Evolutionary conservation across 1,140 invertebrate species (phyloP).

Genomic region (Euwallacea fornicatus): DNA sequence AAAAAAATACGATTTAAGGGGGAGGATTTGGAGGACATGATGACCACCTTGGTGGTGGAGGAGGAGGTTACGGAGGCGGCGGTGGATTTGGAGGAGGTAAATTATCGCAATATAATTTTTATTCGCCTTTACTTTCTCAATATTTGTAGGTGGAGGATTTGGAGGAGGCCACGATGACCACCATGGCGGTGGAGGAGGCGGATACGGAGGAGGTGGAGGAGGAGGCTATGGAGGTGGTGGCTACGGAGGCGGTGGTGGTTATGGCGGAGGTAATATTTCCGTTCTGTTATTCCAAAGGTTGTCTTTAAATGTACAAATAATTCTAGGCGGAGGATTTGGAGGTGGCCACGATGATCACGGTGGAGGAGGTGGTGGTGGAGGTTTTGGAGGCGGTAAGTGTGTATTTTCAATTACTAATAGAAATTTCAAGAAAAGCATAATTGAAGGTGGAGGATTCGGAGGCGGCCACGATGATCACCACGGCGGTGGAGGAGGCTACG

Average conservation of each 20-base stretch:
- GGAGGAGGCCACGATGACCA: slow-evolving; percentile 36
- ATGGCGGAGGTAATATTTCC: slow-evolving; percentile 14
- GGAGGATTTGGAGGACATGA: slow-evolving; percentile 12
- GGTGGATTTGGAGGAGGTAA: slow-evolving; percentile 27
- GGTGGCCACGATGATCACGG: slow-evolving; percentile 34
- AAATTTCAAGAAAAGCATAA: no score
- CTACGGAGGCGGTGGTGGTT: slow-evolving; percentile 31
- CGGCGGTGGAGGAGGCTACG: slow-evolving; percentile 22
- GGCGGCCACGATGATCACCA: slow-evolving; percentile 7
- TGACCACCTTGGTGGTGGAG: slow-evolving; percentile 26
- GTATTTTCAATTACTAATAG: no score
- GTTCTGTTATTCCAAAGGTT: neutral
- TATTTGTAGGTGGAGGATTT: slow-evolving; percentile 20
- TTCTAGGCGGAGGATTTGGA: slow-evolving; percentile 24
- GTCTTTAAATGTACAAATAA: neutral
- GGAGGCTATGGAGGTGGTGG: slow-evolving; percentile 29
- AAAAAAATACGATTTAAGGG: no score
- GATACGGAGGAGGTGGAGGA: slow-evolving; percentile 36
- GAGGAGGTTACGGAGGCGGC: slow-evolving; percentile 37
- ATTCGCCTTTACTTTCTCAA: neutral
- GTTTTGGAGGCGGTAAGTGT: slow-evolving; percentile 10
- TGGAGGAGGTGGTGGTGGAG: slow-evolving; percentile 39
- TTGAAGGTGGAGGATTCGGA: neutral
- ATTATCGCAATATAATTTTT: neutral
- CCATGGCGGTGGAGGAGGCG: slow-evolving; percentile 35